Base-by-base conservation (phyloP, 1,140 invertebrate genomes). In the Drosophila oshimai region DNA sequence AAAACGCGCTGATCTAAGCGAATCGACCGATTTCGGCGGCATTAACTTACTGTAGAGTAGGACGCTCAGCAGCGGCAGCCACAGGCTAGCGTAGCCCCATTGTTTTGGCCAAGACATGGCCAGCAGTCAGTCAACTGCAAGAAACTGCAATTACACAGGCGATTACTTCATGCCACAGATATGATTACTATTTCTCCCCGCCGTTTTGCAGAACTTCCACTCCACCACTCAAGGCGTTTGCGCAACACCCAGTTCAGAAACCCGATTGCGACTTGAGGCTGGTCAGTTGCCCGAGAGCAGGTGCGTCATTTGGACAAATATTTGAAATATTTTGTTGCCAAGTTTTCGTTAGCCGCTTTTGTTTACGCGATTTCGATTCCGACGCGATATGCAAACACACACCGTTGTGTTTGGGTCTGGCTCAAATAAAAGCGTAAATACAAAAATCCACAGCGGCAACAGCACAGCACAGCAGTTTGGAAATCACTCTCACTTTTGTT, bases 401-500 rank as follows among this genome's bases (percentile, higher is more conserved):
- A 28, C 28, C 24, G 4, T 13, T 33, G 46, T 51, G 34, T 60
- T 49, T 60, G 53, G 13, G 42, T 31, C 24, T 61, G 51, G 44
- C 42, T 62, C 34, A 60, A 58, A 71, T 54, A 73, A 76, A 74
- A 60, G 41, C 49, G 36, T 71, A 77, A 61, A 65, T 34, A 51
- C 51, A 46, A 51, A 45, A 49, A 53, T 49, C 51, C 49, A 68
- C 61, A 47, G 47, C 74, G 55, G 62, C 13, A 34, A 10, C 57
- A 62, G 39, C 18, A 20, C 34, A 34, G 18, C 53, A 55, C 68
- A 64, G 57, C 68, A 53, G 73, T 89, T 88, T 87, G 87, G 77
- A 88, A 89, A 89, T 90, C 87, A 89, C 87, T 89, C 87, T 89
- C 87, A 89, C 87, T 89, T 89, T 89, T 89, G 88, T 79, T 87